Base-by-base conservation (phyloP, 2,797 vertebrate genomes). In the Chelonia mydas region DNA sequence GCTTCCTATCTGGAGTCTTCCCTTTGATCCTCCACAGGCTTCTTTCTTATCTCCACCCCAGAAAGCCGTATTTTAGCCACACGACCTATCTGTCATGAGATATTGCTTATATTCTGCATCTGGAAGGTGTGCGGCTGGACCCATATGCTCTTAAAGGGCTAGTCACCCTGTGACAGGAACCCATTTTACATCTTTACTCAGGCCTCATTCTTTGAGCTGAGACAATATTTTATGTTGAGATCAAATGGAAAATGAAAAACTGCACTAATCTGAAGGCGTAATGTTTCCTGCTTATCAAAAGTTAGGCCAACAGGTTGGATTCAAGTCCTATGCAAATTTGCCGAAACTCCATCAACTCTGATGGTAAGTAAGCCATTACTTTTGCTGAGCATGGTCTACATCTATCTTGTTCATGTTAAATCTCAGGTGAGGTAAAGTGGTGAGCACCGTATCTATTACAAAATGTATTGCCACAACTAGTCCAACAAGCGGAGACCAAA, bases 401-500 rank as follows among this genome's bases (percentile, higher is more conserved):
- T 88, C 37, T 93, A 57, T 87, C 57, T 45, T 80, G 83, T 87
- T 87, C 33, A 2, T 65, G 84, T 72, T 91, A 87, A 95, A 83
- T 91, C 65, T 95, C 85, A 81, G 84, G 45, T 94, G 76, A 86
- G 95, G 84, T 86, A 95, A 97, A 92, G 85, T 68, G 80, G 83
- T 93, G 89, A 92, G 86, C 54, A 10, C 2, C 50, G 80, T 87
- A 57, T 72, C 9, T 77, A 79, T 4, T 59, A 91, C 61, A 91
- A 92, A 95, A 77, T 49, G 80, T 90, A 79, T 88, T 88, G 86
- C 82, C 92, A 83, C 10, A 80, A 89, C 89, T 28, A 90, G 80
- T 41, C 88, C 95, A 93, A 85, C 76, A 95, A 96, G 92, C n/a
- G 90, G 59, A 89, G 88, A 88, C 65, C 85, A 90, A 88, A 91